phyloP scores from a whole-genome alignment of 2,113 vertebrate genomes.

The Nannobrachium achirus region DNA sequence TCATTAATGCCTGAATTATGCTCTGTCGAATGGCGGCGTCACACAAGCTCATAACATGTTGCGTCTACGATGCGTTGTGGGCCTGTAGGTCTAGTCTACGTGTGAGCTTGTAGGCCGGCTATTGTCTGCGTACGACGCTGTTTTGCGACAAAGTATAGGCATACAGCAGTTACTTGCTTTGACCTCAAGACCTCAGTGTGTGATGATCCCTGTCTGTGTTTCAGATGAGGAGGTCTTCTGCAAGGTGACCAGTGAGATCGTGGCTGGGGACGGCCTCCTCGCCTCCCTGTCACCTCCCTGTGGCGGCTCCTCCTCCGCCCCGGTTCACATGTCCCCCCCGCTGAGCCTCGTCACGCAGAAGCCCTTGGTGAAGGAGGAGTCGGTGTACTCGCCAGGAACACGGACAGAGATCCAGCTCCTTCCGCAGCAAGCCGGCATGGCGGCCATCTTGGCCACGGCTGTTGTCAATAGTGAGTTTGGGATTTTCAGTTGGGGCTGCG shows the following conservation, averaged over 20 bases:
- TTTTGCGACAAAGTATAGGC: too few relatives aligned
- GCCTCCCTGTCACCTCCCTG: slow-evolving; percentile 63
- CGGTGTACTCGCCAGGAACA: slow-evolving; percentile 67
- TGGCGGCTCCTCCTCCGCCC: slow-evolving; percentile 44
- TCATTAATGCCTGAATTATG: too few relatives aligned
- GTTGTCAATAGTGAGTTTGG: slow-evolving; percentile 93
- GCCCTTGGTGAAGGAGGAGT: slow-evolving; percentile 76
- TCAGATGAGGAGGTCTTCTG: slow-evolving; percentile 89
- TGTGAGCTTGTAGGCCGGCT: too few relatives aligned
- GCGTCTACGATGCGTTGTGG: too few relatives aligned
- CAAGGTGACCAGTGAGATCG: slow-evolving; percentile 81
- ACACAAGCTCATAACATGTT: too few relatives aligned
- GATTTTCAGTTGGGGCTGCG: neutral
- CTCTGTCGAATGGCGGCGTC: too few relatives aligned
- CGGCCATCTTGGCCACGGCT: slow-evolving; percentile 93
- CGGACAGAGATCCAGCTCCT: slow-evolving; percentile 93
- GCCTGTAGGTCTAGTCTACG: too few relatives aligned
- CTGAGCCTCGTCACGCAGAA: slow-evolving; percentile 62
- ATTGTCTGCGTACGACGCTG: too few relatives aligned
- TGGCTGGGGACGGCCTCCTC: slow-evolving; percentile 69
- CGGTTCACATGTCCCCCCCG: slow-evolving; percentile 51
- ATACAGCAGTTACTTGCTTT: too few relatives aligned
- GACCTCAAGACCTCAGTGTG: neutral
- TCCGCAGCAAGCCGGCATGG: slow-evolving; percentile 97
- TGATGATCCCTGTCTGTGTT: neutral